Percentiles rank a stretch among this genome's conserved stretches.
phyloP scores from a whole-genome alignment of 2,797 vertebrate genomes.

The Danio tinwini region DNA sequence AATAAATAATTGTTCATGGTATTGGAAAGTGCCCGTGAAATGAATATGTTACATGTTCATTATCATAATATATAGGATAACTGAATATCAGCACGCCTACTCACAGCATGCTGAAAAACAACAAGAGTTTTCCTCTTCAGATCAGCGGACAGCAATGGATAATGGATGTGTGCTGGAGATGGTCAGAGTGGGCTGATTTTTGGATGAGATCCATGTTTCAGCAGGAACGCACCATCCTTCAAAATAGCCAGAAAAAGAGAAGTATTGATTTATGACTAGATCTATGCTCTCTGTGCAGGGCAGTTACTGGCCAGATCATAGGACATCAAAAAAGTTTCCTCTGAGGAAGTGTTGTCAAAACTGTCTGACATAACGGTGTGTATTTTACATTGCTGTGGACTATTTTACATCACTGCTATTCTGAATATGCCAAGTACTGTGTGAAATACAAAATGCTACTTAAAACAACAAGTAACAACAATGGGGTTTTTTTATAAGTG shows the following conservation, averaged over 20 bases:
- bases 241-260: conserved; percentile 27
- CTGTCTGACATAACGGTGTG: not conserved
- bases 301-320: not conserved
- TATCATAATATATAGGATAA: too few species aligned
- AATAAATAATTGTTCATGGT: too few species aligned
- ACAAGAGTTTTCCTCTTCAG: conserved; percentile 50
- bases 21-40: too few species aligned
- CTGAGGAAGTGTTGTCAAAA: not conserved
- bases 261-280: conserved; percentile 37
- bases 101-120: conserved; percentile 57
- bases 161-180: conserved; percentile 29
- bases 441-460: not conserved
- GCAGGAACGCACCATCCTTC: conserved; percentile 30
- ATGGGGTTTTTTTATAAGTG: too few species aligned
- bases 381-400: not conserved
- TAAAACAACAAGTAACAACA: not conserved
- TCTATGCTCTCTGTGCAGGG: not conserved
- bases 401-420: not conserved
- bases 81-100: too few species aligned
- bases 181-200: conserved; percentile 16
- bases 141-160: conserved; percentile 9
- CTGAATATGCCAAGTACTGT: not conserved
- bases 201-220: conserved; percentile 27
- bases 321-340: not conserved
- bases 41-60: too few species aligned